These are phyloP conservation scores for Tokudaia muenninki DNA, from an alignment of 2,797 vertebrate genomes.

Conservation along the genomic window DNA sequence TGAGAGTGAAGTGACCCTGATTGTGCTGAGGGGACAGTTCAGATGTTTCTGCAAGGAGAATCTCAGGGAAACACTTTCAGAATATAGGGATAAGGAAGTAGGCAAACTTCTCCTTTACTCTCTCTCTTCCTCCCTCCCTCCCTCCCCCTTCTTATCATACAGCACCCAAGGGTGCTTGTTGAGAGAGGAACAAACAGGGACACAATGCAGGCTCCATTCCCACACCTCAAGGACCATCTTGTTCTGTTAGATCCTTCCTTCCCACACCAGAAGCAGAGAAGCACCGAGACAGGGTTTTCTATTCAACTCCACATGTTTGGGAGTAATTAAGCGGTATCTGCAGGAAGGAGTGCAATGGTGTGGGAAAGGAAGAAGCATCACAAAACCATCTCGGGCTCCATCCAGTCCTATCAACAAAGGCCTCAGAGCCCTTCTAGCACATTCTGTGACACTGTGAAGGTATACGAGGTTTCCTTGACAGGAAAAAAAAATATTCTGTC, in stretches of 20 bases:
- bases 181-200: neutral
- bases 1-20: neutral
- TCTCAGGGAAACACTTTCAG: neutral
- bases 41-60: neutral
- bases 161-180: neutral
- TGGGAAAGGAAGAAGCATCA: neutral
- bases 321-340: neutral
- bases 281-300: neutral
- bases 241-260: neutral
- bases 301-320: too few species aligned
- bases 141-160: neutral
- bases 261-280: neutral
- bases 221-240: neutral
- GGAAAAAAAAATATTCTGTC: neutral
- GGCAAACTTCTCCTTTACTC: neutral
- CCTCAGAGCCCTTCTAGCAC: constrained; percentile 1
- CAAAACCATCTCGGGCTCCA: too few species aligned
- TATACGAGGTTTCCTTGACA: constrained; percentile 3
- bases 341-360: neutral
- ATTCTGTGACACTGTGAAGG: neutral
- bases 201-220: neutral
- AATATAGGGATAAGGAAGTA: neutral
- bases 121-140: neutral
- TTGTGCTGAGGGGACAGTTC: neutral
- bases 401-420: neutral